A percentile compares a stretch with the other conserved stretches of the same genome.
Evolutionary conservation across 2,113 vertebrate genomes (phyloP).

Genomic region (Pterocles burchelli): DNA sequence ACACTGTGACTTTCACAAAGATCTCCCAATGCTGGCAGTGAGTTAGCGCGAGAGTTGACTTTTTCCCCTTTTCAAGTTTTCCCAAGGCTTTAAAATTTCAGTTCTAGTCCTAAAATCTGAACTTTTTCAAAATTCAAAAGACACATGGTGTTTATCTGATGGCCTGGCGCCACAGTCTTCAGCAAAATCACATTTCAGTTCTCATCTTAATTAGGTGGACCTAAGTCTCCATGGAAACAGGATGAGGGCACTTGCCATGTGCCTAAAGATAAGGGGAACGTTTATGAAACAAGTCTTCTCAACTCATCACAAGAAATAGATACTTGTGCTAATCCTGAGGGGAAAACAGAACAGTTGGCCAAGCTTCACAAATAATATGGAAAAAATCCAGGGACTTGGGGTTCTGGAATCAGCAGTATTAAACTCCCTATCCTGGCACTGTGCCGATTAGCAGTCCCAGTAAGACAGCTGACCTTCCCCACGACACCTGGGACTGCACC

Average conservation of each 20-base stretch:
- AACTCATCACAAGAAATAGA: conserved; percentile 29
- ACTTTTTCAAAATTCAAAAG: background rate
- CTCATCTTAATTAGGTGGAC: background rate
- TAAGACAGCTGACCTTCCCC: background rate
- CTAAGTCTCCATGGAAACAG: background rate
- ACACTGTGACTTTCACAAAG: background rate
- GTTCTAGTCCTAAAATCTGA: background rate
- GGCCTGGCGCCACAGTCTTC: background rate
- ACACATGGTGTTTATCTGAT: background rate
- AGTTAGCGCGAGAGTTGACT: background rate
- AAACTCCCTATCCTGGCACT: background rate
- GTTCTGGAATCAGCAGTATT: background rate
- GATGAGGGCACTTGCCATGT: background rate
- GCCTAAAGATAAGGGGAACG: background rate
- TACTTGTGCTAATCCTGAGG: conserved; percentile 7
- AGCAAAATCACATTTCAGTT: background rate
- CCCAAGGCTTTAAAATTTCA: background rate
- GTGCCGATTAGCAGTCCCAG: background rate
- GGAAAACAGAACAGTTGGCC: conserved; percentile 36
- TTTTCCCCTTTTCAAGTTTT: background rate
- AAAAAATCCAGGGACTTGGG: conserved; percentile 45
- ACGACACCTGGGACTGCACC: background rate
- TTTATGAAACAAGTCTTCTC: background rate
- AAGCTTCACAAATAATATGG: conserved; percentile 40
- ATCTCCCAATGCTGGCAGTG: background rate